Evolutionary conservation across 1,140 invertebrate genomes (phyloP), one percentile per base, ranked within the genome.

Genomic region (Macrobrachium nipponense): DNA sequence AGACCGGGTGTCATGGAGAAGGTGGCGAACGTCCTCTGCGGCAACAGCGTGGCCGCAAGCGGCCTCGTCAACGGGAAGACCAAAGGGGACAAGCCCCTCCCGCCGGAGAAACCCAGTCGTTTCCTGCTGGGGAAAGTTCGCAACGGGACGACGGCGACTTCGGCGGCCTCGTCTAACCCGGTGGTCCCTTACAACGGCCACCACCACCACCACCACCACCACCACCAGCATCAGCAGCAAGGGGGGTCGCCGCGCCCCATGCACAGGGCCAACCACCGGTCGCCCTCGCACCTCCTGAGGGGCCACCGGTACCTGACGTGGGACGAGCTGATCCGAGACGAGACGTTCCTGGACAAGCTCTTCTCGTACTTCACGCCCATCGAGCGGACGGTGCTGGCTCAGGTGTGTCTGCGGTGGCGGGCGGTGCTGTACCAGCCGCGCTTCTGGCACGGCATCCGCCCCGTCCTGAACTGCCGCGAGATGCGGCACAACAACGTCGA

Each of bases 391-490:
- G 91, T 93, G 10, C 92, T 98, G 87, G 95, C 96, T 20, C 95
- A 96, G 92, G 94, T 95, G 60, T 97, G 96, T 91, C 93, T 94
- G 86, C 93, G 94, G 90, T 98, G 97, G 97, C 93, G 96, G 82
- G 95, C 97, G 89, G 93, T 97, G 76, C 91, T 98, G 36, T 98
- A 98, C 90, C 94, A 95, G 36, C 95, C 96, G 0, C 92, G 94
- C 68, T 96, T 95, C 91, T 98, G 97, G 97, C 92, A 93, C 20
- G 96, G 96, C 3, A 92, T 98, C 66, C 92, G 95, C 72, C 96
- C 96, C 0, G 94, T 96, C 5, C 91, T 98, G 15, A 94, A 96
- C 87, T 98, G 96, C 90, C 93, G 95, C 44, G 95, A 97, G 87
- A 92, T 97, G 20, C 87, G 91, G 27, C 92, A 92, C 27, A 70